Evolutionary conservation across 2,888 invertebrate species (phyloP).

Genomic region (Callyntrura sp.): DNA sequence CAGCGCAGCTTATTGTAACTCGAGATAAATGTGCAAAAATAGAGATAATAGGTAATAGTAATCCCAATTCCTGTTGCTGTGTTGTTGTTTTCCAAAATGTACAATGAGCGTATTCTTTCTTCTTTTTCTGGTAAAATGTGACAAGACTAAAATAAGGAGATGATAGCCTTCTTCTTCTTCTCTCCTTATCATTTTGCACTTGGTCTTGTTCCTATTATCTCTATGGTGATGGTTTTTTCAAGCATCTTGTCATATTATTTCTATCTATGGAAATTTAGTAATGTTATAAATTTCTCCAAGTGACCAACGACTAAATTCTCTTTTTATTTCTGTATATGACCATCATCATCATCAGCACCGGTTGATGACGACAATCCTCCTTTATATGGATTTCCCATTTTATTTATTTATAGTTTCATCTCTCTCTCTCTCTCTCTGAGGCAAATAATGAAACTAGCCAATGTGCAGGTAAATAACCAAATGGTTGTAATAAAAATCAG

Average conservation of each 20-base stretch:
- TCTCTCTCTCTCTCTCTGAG: not conserved
- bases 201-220: slow-evolving; percentile 48
- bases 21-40: too few relatives aligned
- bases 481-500: slow-evolving; percentile 49
- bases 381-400: slow-evolving; percentile 48
- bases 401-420: slow-evolving; percentile 38
- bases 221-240: slow-evolving; percentile 45
- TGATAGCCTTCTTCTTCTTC: slow-evolving; percentile 52
- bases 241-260: slow-evolving; percentile 64
- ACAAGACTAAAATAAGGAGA: not conserved
- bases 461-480: not conserved
- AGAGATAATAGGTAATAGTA: too few relatives aligned
- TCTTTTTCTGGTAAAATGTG: too few relatives aligned
- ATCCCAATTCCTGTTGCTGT: too few relatives aligned
- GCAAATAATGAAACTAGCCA: slow-evolving; percentile 4
- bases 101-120: not conserved
- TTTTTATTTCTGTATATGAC: slow-evolving; percentile 23
- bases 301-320: slow-evolving; percentile 27
- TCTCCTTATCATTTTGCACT: not conserved
- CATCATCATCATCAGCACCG: not conserved
- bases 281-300: slow-evolving; percentile 62
- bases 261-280: slow-evolving; percentile 72
- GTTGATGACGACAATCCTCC: slow-evolving; percentile 49
- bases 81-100: not conserved
- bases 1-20: too few relatives aligned